Evolutionary conservation across 2,888 invertebrate genomes (phyloP), one percentile per base, ranked within the genome.

Genomic region (Cylloceria caligata): DNA sequence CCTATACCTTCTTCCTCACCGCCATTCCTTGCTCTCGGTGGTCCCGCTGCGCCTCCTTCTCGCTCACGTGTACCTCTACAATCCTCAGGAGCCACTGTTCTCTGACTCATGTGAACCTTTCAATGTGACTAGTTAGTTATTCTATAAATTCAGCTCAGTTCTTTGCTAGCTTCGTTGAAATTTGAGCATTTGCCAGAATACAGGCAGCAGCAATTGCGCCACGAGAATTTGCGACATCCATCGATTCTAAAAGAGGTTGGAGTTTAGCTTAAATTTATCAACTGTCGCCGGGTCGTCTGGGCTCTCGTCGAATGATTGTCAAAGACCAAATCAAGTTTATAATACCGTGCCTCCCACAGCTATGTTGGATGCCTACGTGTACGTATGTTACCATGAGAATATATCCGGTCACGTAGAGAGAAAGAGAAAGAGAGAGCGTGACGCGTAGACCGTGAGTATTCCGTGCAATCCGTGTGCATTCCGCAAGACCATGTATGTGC

Each of bases 1-100:
- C 81, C 80, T 83, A 76, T 71, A 64, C 80, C 83, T 83, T 80
- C 76, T 80, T 81, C 75, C 80, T 83, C 85, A 85, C 81, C 82
- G 84, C 84, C 84, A 83, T 84, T 84, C 84, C 84, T 79, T 65
- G 73, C 34, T 60, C 36, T 34, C 19, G 30, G n/a, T n/a, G n/a
- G 9, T 16, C 30, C 60, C 19, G 1, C 60, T 3, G 6, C 16
- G 7, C 9, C 34, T 36, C 7, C 34, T 16, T 60, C 60, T n/a
- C 2, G 34, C 34, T 60, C 60, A 19, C 52, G 3, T 3, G 49
- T 7, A 5, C 7, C 49, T 49, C 11, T 11, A 21, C 21, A 57
- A 57, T 34, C 57, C 16, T 65, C 60, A 64, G 36, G 39, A 11
- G 27, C 21, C 30, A 62, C 42, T 27, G 57, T 57, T 49, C 60